Evolutionary conservation across 2,113 vertebrate genomes (phyloP), one percentile per base, ranked within the genome.

Genomic region (Macaca nemestrina): DNA sequence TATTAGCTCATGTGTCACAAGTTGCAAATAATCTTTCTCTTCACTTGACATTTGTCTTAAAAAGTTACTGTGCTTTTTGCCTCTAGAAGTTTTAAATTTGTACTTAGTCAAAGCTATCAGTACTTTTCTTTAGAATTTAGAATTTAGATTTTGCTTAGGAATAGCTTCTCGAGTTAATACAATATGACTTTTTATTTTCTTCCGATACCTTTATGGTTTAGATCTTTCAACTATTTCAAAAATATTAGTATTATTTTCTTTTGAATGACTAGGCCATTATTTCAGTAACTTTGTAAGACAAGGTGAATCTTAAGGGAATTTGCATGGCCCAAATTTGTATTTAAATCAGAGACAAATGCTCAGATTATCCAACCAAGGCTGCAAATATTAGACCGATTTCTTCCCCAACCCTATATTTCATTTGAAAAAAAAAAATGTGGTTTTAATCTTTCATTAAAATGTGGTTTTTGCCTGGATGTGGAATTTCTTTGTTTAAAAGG

Each of bases 381-480:
- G 67, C 20, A 45, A 92, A 72, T 61, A 5, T 27, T 50, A 90
- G 64, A 48, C 2, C 32, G 3, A 64, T 88, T 76, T 86, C 12
- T 80, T 12, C 8, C 11, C 38, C 6, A 88, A 43, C 22, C 30
- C 22, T 93, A 2, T 84, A 76, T 96, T 94, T 96, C 55, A 73
- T 50, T 81, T 90, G 57, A 45, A 20, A 18, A 55, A 68, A 64
- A 73, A 64, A 50, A 50, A 50, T 22, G 38, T 72, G 73, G 6
- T 89, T 94, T 97, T 87, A 92, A 61, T 95, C 30, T 94, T 88
- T 32, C 11, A 18, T 61, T 90, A 95, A 93, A 95, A 43, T 88
- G 23, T 95, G 50, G 12, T n/a, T 92, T 91, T 90, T 95, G 23
- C 27, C 68, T 70, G 38, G 52, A 86, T 86, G 87, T 83, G 43